Base-by-base conservation (phyloP, 2,888 invertebrate genomes). In the Brachyopa scutellaris region DNA sequence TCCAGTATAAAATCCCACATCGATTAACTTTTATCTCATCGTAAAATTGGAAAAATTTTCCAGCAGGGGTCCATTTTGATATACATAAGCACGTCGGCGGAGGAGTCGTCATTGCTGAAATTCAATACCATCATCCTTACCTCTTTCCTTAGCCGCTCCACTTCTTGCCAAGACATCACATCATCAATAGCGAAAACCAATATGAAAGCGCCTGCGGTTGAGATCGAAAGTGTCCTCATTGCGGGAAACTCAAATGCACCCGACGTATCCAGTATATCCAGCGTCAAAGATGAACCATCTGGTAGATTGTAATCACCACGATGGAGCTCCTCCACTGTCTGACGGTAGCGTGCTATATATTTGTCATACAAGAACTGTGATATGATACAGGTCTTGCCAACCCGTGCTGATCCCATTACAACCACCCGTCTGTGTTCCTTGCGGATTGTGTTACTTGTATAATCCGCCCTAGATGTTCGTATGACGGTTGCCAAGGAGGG, bases 201-300 rank as follows among this genome's bases (percentile, higher is more conserved):
- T 51, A 95, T 92, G 88, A 95, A 95, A 55, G 94, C 95, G 86
- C 94, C 93, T 6, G 94, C 94, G n/a, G 93, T 94, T 51, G 93
- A 92, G 84, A 95, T 95, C 36, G 94, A 94, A 38, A 95, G 91
- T 40, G 94, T 92, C 80, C 94, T 91, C 95, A 95, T 95, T 36
- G 95, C 95, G 0, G 95, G 95, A 88, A 95, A 95, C 87, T 94
- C 93, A 86, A 89, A 90, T 13, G 93, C 92, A 19, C 94, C 92
- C 8, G 94, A 93, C 0, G 95, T 95, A 89, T 95, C 95, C 84
- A 95, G 88, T 84, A 95, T 94, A 86, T 95, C 95, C 78, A 95
- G 91, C 11, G 92, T 92, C 29, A 93, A 88, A 26, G 91, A 91
- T 2, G 90, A 91, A 1, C 91, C 91, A 84, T 89, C 89, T 19